Conservation (phyloP, 2,797 vertebrate species). For the Anguilla megastoma region DNA sequence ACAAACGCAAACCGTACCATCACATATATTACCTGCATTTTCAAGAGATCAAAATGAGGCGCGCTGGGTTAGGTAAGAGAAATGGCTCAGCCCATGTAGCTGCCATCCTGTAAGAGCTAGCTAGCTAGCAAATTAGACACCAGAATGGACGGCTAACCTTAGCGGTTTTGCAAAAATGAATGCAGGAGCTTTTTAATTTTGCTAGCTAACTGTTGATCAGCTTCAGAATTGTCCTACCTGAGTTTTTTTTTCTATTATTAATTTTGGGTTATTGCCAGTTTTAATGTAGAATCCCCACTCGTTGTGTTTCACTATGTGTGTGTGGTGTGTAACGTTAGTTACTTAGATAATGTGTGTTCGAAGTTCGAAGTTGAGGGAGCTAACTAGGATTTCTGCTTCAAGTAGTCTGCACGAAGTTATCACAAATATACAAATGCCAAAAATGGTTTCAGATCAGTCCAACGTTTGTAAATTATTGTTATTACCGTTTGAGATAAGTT, state of each 20-base stretch:
- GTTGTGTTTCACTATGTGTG: neutral
- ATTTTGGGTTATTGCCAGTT: neutral
- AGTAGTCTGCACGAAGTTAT: neutral
- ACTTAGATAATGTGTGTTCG: neutral
- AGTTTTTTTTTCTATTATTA: neutral
- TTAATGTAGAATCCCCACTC: neutral
- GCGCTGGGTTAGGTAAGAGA: constrained; percentile 70
- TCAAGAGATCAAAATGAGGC: constrained; percentile 65
- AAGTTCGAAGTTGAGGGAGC: constrained; percentile 19
- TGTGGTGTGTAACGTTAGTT: constrained; percentile 6
- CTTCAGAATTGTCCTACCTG: neutral
- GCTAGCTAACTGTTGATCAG: neutral
- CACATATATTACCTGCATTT: neutral
- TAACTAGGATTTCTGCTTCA: neutral
- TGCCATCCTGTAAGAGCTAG: neutral
- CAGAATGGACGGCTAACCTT: constrained; percentile 23
- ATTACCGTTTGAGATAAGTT: neutral
- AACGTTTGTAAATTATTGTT: neutral
- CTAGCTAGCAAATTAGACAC: neutral
- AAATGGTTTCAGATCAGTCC: neutral
- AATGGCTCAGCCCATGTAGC: neutral
- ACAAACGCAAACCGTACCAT: neutral
- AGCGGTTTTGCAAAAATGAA: neutral
- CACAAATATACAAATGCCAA: neutral
- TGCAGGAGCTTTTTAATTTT: neutral